Evolutionary conservation across 1,140 invertebrate genomes (phyloP), one percentile per base, ranked within the genome.

Genomic region (Drosophila subobscura): DNA sequence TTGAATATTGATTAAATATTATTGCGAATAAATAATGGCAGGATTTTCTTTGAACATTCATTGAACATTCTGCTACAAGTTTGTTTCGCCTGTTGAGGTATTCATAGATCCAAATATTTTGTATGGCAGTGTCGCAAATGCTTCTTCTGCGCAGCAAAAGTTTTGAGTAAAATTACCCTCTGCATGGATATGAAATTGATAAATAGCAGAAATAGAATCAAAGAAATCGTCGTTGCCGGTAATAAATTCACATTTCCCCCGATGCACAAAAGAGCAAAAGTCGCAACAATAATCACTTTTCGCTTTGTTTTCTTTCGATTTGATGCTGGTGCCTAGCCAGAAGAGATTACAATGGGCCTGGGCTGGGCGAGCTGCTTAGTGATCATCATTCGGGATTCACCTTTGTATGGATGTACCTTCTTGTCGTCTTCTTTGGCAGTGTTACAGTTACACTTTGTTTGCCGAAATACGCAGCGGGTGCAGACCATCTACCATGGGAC

Each of bases 381-480:
- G 68, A 54, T 78, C 68, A 79, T 74, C 61, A 65, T 37, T 59
- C 37, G 40, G 41, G 63, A 67, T 76, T 57, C 66, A 42, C 53
- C 37, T 63, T 72, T 72, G 68, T 68, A n/a, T 6, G n/a, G 20
- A 47, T 42, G 33, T 41, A 2, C 56, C 33, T 41, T 60, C 68
- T 23, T 63, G 27, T n/a, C 29, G n/a, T 58, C 41, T 65, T 33
- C 45, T 41, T 41, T 60, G 60, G 25, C 56, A 53, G 56, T 78
- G 75, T 86, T 85, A 85, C 79, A 83, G 68, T 77, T 83, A 55
- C 67, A 73, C 64, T 70, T 49, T 83, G 78, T 60, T 58, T 45
- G 49, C 65, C 63, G 76, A 78, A 58, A 63, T 78, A 71, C 79
- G 73, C 81, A 86, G 80, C 80, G 80, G 80, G 80, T 80, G 77